Base-by-base conservation (phyloP, 2,797 vertebrate species). In the Sebastes reedi region DNA sequence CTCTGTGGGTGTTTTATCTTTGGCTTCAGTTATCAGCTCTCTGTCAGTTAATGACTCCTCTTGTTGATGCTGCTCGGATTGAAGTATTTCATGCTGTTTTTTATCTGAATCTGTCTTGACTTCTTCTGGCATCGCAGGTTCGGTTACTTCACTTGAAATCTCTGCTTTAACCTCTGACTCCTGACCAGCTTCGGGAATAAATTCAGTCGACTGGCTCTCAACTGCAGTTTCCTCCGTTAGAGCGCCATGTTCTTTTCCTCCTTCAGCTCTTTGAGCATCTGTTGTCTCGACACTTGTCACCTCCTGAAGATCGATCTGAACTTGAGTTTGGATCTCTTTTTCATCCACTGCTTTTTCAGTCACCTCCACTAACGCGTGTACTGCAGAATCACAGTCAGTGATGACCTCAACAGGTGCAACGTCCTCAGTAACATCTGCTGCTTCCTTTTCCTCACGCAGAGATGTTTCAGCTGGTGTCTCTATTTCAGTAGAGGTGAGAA, bases 231-330 rank as follows among this genome's bases (percentile, higher is more conserved):
- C 46, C 30, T 72, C 73, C 18, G 3, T 32, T 11, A 22, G 22
- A 67, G 8, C 50, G 24, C 66, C 46, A 2, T 14, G 42, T 25
- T 27, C 34, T 24, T 61, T 52, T 60, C 29, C 67, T 71, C 4
- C 58, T 64, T 73, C 64, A 29, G 71, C 59, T n/a, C 14, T 22
- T 69, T 72, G 32, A 65, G 56, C 52, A 54, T 27, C 42, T 34
- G 62, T 25, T 10, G 4, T 36, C 13, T 76, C 64, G 6, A 12
- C 42, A 36, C 61, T 75, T 25, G 34, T 62, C n/a, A 65, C 82
- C 18, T 92, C 90, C 81, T 87, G 88, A 67, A 92, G 82, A 73
- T 90, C 84, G 30, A 90, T 85, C 56, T 79, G 79, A 62, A 91
- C 79, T 52, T 89, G 80, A 46, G 88, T 92, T 66, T 88, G 83